Conservation (phyloP, 2,113 vertebrate genomes). For the Astur gentilis region DNA sequence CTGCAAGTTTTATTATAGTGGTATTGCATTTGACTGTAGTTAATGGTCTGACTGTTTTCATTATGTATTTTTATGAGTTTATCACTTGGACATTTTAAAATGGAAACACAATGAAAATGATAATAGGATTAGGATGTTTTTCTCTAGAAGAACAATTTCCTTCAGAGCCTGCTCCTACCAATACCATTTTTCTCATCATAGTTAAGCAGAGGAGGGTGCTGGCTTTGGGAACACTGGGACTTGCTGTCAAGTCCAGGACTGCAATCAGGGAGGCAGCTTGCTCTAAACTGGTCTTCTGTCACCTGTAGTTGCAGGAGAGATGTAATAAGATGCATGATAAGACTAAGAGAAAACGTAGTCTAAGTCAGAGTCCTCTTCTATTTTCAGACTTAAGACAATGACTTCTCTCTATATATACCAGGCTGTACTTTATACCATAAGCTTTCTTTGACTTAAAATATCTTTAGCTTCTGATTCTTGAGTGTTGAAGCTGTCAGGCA, state of each 20-base stretch:
- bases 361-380: background rate
- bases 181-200: background rate
- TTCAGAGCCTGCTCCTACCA: background rate
- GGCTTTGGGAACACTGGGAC: background rate
- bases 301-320: background rate
- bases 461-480: background rate
- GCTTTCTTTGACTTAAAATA: background rate
- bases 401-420: background rate
- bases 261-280: background rate
- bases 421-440: background rate
- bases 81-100: constrained; percentile 62
- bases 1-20: background rate
- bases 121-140: constrained; percentile 52
- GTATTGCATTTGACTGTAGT: constrained; percentile 17
- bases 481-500: background rate
- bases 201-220: background rate
- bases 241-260: background rate
- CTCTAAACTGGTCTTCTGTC: background rate
- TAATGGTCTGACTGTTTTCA: constrained; percentile 45
- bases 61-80: constrained; percentile 57
- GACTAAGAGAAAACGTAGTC: background rate
- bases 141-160: constrained; percentile 38
- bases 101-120: constrained; percentile 50
- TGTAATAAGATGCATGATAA: background rate
- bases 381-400: background rate